Conservation (phyloP, 2,888 invertebrate genomes). For the Drosophila nr. medialis region DNA sequence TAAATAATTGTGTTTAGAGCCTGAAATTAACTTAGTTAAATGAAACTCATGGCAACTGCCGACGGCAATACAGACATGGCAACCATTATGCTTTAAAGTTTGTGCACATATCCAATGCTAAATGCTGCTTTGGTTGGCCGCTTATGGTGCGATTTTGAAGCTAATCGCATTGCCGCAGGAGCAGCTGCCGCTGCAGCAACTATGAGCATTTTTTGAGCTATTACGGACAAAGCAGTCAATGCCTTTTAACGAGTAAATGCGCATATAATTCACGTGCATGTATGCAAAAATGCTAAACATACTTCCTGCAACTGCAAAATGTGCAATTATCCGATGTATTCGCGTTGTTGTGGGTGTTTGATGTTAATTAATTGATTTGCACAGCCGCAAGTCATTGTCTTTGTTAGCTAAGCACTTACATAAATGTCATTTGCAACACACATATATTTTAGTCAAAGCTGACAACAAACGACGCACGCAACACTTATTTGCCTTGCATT, state of each 20-base stretch:
- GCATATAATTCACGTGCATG: neutral
- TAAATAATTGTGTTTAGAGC: constrained; percentile 18
- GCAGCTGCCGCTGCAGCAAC: neutral
- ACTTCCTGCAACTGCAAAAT: constrained; percentile 39
- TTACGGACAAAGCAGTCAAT: constrained; percentile 32
- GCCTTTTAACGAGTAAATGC: constrained; percentile 14
- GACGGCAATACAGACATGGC: constrained; percentile 19
- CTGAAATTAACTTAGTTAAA: constrained; percentile 53
- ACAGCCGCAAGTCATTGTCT: constrained; percentile 29
- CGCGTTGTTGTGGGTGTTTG: constrained; percentile 60
- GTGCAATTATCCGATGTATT: constrained; percentile 32
- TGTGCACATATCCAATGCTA: constrained; percentile 20
- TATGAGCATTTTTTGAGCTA: constrained; percentile 27
- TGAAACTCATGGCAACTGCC: constrained; percentile 23
- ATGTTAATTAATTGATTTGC: constrained; percentile 68
- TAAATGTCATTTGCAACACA: constrained; percentile 71
- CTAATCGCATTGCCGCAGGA: constrained; percentile 63
- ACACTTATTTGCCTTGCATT: constrained; percentile 20
- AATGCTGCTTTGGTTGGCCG: constrained; percentile 31
- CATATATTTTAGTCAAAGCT: constrained; percentile 68
- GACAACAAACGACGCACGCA: constrained; percentile 54
- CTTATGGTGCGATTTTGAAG: constrained; percentile 51
- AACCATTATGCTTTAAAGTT: constrained; percentile 22
- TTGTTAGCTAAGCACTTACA: constrained; percentile 29
- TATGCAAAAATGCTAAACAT: constrained; percentile 4